Percentiles rank a stretch among this genome's conserved stretches.
Evolutionary conservation across 64 coral and sea anemone species (phyloP).

Genomic region (Orbicella faveolata): DNA sequence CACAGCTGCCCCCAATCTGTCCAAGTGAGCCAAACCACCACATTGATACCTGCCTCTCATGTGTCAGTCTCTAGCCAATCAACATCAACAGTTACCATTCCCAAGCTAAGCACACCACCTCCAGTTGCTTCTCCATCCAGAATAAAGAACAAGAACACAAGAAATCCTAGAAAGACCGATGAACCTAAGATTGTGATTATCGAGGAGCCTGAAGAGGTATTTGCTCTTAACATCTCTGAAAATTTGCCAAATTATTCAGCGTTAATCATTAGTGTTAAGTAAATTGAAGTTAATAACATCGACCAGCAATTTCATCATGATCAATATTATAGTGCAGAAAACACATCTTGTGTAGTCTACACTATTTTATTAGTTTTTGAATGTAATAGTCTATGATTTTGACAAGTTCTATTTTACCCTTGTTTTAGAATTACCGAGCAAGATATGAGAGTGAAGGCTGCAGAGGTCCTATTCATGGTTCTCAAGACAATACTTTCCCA

Average conservation of each 20-base stretch:
- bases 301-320: too few species aligned
- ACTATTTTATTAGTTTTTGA: too few species aligned
- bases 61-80: background rate
- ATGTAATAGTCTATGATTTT: background rate
- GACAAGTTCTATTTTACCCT: background rate
- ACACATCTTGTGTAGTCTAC: too few species aligned
- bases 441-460: conserved; percentile 99
- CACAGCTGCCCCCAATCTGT: conserved; percentile 2
- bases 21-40: background rate
- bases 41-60: background rate
- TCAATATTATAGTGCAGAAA: too few species aligned
- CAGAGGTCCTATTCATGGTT: conserved; percentile 96
- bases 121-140: conserved; percentile 21
- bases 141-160: conserved; percentile 8
- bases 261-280: too few species aligned
- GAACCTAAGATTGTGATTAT: conserved; percentile 80
- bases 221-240: background rate
- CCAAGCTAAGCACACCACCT: background rate
- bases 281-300: too few species aligned
- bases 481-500: conserved; percentile 84
- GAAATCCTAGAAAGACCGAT: conserved; percentile 22
- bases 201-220: conserved; percentile 93
- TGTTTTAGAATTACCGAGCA: conserved; percentile 95
- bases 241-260: too few species aligned
- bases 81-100: background rate